Evolutionary conservation across 1,140 invertebrate genomes (phyloP), one percentile per base, ranked within the genome.

Genomic region (Euschistus heros): DNA sequence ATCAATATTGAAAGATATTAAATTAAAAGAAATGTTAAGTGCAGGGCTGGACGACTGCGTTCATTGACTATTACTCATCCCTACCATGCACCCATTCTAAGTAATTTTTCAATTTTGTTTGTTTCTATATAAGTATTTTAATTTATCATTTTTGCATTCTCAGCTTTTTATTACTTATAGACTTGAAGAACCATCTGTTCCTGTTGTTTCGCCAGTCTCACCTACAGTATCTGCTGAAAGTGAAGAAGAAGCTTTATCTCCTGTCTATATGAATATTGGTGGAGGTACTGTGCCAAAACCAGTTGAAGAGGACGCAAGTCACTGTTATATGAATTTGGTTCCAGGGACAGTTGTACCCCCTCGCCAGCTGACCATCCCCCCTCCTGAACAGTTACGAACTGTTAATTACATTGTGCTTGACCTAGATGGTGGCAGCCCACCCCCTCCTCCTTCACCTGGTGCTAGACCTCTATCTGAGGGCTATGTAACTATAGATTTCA

Each of bases 401-500:
- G 82, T 91, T 1, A 90, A 89, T 74, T 90, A 92, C 75, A 86
- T 86, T 10, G 77, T 87, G 60, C 75, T 91, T 59, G 88, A 91
- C 73, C 79, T 91, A 69, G 84, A 88, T 69, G 72, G 74, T 24
- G 18, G n/a, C 18, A 72, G 73, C 65, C 68, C 64, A 15, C 18
- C 54, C 13, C 24, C 59, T 30, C 57, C 50, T 20, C 67, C 66
- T 24, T 66, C 70, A 14, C 68, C 69, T 0, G 27, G 17, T 2
- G 7, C 13, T 81, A 0, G 78, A 76, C 6, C 80, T 27, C 73
- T 78, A 15, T 77, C 80, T 47, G 84, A 88, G 71, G 88, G 89
- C 55, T 97, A 96, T 72, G 92, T 91, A 13, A 92, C 87, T 0
- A 97, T 97, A 65, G 94, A 97, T 76, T 95, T 96, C 75, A 86